Percentiles rank a stretch among this genome's conserved stretches.
Evolutionary conservation across 2,797 vertebrate genomes (phyloP).

Genomic region (Leptoclinus maculatus): DNA sequence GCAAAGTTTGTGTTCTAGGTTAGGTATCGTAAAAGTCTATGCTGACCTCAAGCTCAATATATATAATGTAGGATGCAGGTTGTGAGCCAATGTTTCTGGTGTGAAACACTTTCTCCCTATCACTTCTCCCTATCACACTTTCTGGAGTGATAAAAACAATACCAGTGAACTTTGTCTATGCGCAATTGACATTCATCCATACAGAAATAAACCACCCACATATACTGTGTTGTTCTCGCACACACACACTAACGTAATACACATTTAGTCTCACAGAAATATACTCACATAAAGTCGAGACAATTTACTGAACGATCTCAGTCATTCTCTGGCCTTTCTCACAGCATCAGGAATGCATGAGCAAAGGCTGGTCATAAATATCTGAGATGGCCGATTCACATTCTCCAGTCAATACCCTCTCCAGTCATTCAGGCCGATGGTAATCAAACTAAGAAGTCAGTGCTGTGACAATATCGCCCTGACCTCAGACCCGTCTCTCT

Average conservation of each 20-base stretch:
- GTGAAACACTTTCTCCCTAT: not conserved
- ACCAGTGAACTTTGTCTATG: not conserved
- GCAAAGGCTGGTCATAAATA: conserved; percentile 60
- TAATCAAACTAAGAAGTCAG: conserved; percentile 61
- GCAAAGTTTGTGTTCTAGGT: not conserved
- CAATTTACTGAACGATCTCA: conserved; percentile 41
- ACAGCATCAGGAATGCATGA: conserved; percentile 54
- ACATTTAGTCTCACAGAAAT: conserved; percentile 29
- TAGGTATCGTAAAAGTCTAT: conserved; percentile 1
- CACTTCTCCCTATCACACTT: not conserved
- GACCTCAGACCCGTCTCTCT: conserved; percentile 40
- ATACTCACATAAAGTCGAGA: conserved; percentile 26
- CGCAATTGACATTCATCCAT: not conserved
- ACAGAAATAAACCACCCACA: conserved; percentile 4
- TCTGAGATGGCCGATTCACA: conserved; percentile 50
- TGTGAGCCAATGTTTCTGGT: not conserved
- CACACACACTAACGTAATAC: conserved; percentile 7
- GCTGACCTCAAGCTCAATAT: not conserved
- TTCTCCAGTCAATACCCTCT: conserved; percentile 53
- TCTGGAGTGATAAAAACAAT: not conserved
- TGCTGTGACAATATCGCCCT: conserved; percentile 38
- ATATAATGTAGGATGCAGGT: not conserved
- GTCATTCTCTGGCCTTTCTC: conserved; percentile 51
- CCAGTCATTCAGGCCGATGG: conserved; percentile 36
- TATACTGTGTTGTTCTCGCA: not conserved